These are phyloP conservation scores for Xenops minutus DNA, from an alignment of 2,797 vertebrate species.

Conservation along the genomic window DNA sequence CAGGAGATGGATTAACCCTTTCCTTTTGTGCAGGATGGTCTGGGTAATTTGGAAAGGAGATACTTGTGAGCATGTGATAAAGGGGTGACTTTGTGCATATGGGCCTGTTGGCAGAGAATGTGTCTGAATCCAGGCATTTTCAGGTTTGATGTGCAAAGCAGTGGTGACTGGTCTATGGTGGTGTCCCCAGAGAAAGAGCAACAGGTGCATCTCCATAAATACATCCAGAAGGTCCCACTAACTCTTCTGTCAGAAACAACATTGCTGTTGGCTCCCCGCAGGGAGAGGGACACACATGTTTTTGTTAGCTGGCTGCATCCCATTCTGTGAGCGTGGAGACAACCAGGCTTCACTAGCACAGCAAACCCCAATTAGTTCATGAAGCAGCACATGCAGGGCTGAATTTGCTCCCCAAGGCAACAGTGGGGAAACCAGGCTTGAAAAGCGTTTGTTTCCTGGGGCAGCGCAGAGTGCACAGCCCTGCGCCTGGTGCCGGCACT, in stretches of 20 bases:
- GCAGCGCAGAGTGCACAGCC: fast-evolving
- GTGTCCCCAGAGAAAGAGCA: background rate
- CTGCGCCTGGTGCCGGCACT: fast-evolving
- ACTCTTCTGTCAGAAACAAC: background rate
- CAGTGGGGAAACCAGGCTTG: background rate
- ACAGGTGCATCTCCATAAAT: background rate
- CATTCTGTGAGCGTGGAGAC: background rate
- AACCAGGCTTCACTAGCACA: background rate
- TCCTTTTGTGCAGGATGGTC: background rate
- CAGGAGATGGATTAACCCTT: background rate
- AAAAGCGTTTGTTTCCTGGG: background rate
- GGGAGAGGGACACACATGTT: background rate
- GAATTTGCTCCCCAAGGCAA: background rate
- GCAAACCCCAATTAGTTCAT: background rate
- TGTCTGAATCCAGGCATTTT: background rate
- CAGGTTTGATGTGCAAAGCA: background rate
- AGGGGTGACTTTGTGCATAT: background rate
- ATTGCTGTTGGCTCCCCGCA: background rate
- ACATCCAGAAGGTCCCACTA: background rate
- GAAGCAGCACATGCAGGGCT: background rate
- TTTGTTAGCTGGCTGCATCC: background rate
- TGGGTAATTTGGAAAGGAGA: background rate
- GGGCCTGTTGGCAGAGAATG: background rate
- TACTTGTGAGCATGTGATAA: background rate
- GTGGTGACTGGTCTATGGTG: background rate